phyloP scores from a whole-genome alignment of 2,888 invertebrate genomes.

The Melieria crassipennis region DNA sequence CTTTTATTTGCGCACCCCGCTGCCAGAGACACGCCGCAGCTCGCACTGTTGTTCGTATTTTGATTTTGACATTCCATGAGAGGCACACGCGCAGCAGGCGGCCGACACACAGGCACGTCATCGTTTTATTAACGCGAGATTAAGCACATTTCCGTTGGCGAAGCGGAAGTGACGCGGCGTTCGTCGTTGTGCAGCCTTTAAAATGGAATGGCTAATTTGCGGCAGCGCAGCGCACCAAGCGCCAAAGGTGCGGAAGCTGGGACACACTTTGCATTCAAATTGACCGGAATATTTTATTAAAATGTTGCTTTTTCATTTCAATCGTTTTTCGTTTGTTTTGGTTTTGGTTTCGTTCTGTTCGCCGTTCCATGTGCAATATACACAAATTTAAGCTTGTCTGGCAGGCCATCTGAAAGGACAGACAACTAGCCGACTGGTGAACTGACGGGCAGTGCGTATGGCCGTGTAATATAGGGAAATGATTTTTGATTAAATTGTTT shows the following conservation, averaged over 20 bases:
- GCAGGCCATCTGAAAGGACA: no score
- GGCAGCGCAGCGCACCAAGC: conserved; percentile 21
- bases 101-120: conserved; percentile 40
- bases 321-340: neutral
- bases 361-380: neutral
- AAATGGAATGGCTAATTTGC: conserved; percentile 42
- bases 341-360: neutral
- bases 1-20: no score
- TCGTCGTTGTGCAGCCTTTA: conserved; percentile 15
- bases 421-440: no score
- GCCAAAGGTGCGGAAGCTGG: conserved; percentile 12
- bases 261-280: conserved; percentile 47
- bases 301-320: conserved; percentile 21
- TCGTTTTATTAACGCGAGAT: conserved; percentile 54
- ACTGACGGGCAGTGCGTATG: no score
- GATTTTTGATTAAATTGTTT: conserved; percentile 40
- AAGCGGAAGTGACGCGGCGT: conserved; percentile 47
- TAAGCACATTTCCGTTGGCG: conserved; percentile 48
- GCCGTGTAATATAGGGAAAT: conserved; percentile 42
- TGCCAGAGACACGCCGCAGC: no score
- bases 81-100: conserved; percentile 4
- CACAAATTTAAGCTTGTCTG: neutral
- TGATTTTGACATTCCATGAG: conserved; percentile 29
- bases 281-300: conserved; percentile 54
- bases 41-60: conserved; percentile 7